Evolutionary conservation across 2,888 invertebrate species (phyloP), one percentile per base, ranked within the genome.

Genomic region (Celastrina argiolus): DNA sequence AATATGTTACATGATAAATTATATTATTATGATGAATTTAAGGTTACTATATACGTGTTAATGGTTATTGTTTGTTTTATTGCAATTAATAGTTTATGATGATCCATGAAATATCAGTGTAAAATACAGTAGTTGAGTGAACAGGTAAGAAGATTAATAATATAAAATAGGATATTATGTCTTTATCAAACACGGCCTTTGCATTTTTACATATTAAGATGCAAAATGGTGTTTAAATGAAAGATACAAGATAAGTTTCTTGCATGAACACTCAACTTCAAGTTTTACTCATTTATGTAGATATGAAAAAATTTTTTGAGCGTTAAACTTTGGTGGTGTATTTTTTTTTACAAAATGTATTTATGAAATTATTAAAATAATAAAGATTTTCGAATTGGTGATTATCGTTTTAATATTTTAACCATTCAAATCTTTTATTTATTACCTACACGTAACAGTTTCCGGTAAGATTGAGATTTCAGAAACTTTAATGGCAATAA

Each of bases 351-450:
- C 5, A 34, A 61, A 61, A 18, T 36, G 36, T 61, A 61, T 61
- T 39, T 36, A 59, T 36, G 18, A 18, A 59, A 59, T 59, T 45
- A 36, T 22, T 39, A 26, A 61, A 56, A 56, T 56, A 56, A 61
- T 61, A 61, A 61, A 61, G 61, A 39, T 61, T 61, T 61, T 61
- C 58, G 61, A 22, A 61, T 61, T 61, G 39, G 39, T 6, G 36
- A 4, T 39, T 61, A 18, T 18, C 22, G 12, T 61, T 61, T 58
- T 58, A 5, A 56, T 56, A 4, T 26, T 14, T 39, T 39, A 2
- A 1, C 16, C 14, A 36, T 39, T n/a, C 6, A 36, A 36, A 31
- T n/a, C 16, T 2, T 59, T 5, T 12, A 51, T 51, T 26, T 14
- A 2, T 51, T 12, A 51, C 22, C 10, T 41, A 16, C 7, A n/a